Evolutionary conservation across 2,797 vertebrate genomes (phyloP), one percentile per base, ranked within the genome.

Genomic region (Lithobates pipiens): DNA sequence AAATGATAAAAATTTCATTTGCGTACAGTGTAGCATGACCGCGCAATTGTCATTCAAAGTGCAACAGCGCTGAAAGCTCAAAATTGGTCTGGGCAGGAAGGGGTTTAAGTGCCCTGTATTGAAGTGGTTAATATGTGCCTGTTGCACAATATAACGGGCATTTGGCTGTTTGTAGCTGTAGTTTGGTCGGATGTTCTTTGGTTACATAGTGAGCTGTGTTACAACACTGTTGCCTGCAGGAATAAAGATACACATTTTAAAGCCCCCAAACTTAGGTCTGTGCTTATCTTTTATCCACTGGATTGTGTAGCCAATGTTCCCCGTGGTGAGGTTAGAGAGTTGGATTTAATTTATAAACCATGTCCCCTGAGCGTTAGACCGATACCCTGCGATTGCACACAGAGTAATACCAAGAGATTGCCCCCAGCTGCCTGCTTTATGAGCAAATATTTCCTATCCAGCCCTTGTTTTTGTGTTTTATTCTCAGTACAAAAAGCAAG

Each of bases 311-410:
- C 46, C 34, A 54, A 61, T 16, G 23, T 29, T 78, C 25, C 77
- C 70, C 65, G 50, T 13, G 21, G 83, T 6, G 50, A 78, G 29
- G 36, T 63, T 32, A 63, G 57, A 79, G 68, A 74, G 39, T 50
- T 7, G 57, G 65, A 74, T 75, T 65, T 75, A 13, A 80, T 75
- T 80, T 61, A 69, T 10, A 85, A 39, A 25, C 32, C 21, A 50
- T 21, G 68, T 75, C 61, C 39, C 61, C 36, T 3, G 36, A 78
- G 76, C 23, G 42, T 10, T 36, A 63, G 15, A 29, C 21, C 39
- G 61, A 80, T 75, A 36, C 18, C 25, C 10, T 15, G 29, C 11
- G 10, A 71, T 65, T 67, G 77, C 25, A 34, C 16, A 21, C 29
- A 27, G 36, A 25, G 42, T 68, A 50, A 74, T 63, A 29, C 57